Evolutionary conservation across 2,797 vertebrate species (phyloP), one percentile per base, ranked within the genome.

Genomic region (Alosa sapidissima): DNA sequence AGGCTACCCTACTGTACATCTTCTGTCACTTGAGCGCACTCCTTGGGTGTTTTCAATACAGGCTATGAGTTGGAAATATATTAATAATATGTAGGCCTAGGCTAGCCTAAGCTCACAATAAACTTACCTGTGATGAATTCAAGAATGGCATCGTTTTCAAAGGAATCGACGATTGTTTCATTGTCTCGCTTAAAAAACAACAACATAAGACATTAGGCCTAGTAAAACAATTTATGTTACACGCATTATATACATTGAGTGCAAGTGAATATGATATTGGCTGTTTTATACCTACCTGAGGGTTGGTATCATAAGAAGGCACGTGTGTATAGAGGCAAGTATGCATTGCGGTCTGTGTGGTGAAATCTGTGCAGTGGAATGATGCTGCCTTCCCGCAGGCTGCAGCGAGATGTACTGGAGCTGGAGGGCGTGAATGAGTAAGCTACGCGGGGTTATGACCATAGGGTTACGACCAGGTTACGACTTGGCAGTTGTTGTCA

Each of bases 401-500:
- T 28, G 28, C 28, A 28, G 28, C 28, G 28, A 28, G 28, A 28
- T 28, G 28, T 28, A 28, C 41, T 41, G 83, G 36, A 60, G 33
- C 24, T 2, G n/a, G 47, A 49, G 75, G 62, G 82, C 48, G 8
- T 41, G 33, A 8, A 47, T 72, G 21, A 41, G 41, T 41, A 41
- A 4, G 41, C 41, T 41, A 41, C 2, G 24, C 49, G 49, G 49
- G n/a, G 60, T 65, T 28, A 28, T 28, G 28, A 28, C 28, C 28
- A 28, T 28, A 28, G 28, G 28, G 28, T 28, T 28, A 28, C 28
- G 28, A 28, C 28, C 28, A 28, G 28, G 28, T 28, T 41, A 47
- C 33, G 33, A 75, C 68, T 54, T 82, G 81, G 81, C 86, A n/a
- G 86, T 83, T 88, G 87, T 85, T 16, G 86, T 85, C 84, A 88